phyloP scores from a whole-genome alignment of 2,888 invertebrate genomes.

The Coleophora deauratella region DNA sequence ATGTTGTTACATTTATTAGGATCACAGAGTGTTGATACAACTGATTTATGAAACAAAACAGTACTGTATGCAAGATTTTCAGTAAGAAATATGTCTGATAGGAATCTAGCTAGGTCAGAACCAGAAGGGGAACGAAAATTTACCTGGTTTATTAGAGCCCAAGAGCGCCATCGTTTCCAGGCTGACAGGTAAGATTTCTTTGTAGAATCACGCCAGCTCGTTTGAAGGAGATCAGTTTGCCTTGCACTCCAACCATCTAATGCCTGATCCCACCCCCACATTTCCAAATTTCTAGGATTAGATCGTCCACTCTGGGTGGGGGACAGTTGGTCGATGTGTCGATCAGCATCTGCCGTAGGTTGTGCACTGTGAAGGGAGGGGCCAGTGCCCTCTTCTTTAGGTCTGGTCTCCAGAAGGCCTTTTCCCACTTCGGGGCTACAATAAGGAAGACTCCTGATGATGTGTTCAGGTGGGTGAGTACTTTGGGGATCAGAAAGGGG shows the following conservation, averaged over 20 bases:
- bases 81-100: background rate
- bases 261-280: slow-evolving; percentile 9
- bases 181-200: background rate
- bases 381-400: slow-evolving; percentile 15
- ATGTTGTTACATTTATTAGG: background rate
- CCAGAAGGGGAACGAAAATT: background rate
- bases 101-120: background rate
- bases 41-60: slow-evolving; percentile 1
- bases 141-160: background rate
- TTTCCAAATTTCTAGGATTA: slow-evolving; percentile 13
- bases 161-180: background rate
- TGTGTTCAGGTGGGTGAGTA: slow-evolving; percentile 12
- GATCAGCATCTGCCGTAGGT: slow-evolving; percentile 9
- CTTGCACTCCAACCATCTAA: slow-evolving; percentile 1
- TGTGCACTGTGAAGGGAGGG: slow-evolving; percentile 8
- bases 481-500: slow-evolving; percentile 11
- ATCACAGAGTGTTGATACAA: background rate
- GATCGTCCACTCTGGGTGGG: slow-evolving; percentile 7
- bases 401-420: slow-evolving; percentile 21
- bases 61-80: background rate
- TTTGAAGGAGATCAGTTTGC: background rate
- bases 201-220: background rate
- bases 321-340: slow-evolving; percentile 9
- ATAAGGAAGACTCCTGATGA: slow-evolving; percentile 7
- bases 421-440: slow-evolving; percentile 21